Conservation (phyloP, 2,888 invertebrate genomes). For the Leptinotarsa rubiginosa region DNA sequence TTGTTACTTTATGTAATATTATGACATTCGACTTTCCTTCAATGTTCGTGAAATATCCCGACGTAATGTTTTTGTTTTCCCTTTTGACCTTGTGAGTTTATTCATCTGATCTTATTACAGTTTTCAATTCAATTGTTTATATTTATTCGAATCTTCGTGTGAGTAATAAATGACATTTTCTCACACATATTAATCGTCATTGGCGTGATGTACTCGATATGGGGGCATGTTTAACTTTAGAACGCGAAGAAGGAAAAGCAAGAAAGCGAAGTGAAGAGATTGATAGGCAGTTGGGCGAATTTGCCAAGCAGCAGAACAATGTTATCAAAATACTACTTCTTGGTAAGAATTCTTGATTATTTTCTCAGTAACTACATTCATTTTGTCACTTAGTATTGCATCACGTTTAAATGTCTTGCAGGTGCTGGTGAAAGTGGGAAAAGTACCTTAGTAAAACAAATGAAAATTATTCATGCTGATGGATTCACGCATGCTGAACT, state of each 20-base stretch:
- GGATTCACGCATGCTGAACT: conserved; percentile 74
- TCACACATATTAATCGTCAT: conserved; percentile 18
- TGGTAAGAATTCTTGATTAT: conserved; percentile 62
- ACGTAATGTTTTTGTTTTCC: neutral
- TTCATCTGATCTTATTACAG: conserved; percentile 35
- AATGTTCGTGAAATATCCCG: no score
- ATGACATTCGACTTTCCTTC: no score
- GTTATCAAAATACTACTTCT: conserved; percentile 74
- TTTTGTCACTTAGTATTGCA: conserved; percentile 6
- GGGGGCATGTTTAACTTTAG: conserved; percentile 74
- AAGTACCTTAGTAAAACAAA: conserved; percentile 77
- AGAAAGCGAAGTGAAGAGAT: conserved; percentile 73
- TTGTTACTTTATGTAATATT: no score
- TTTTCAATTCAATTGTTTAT: conserved; percentile 34
- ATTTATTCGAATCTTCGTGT: conserved; percentile 21
- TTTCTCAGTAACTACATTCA: neutral
- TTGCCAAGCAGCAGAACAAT: conserved; percentile 72
- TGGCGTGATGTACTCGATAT: conserved; percentile 65
- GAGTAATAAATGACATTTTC: conserved; percentile 25
- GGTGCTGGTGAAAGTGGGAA: conserved; percentile 78
- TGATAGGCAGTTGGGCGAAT: conserved; percentile 71
- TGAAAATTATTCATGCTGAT: conserved; percentile 78
- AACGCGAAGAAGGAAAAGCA: conserved; percentile 72
- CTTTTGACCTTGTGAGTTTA: conserved; percentile 39
- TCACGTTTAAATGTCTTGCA: conserved; percentile 50